phyloP scores from a whole-genome alignment of 2,797 vertebrate genomes.

The Sitta carolinensis region DNA sequence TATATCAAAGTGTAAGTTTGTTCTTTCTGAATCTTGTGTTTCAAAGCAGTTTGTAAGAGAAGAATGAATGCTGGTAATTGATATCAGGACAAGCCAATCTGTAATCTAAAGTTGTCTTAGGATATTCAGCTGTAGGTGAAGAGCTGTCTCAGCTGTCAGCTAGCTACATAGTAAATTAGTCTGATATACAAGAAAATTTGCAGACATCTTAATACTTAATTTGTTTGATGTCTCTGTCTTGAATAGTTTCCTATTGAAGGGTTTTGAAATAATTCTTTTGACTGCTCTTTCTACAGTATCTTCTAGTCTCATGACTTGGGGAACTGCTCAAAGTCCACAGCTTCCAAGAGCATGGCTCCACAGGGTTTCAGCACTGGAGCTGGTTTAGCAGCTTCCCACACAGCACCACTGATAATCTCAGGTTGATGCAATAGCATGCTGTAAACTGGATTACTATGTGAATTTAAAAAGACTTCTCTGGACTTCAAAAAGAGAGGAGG shows the following conservation, averaged over 20 bases:
- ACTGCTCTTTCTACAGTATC: neutral
- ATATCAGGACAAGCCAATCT: neutral
- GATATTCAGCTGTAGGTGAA: neutral
- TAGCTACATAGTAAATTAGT: neutral
- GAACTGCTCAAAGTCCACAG: neutral
- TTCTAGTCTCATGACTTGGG: fast-evolving
- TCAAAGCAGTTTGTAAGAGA: neutral
- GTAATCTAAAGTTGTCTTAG: neutral
- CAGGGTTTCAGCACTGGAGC: neutral
- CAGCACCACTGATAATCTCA: neutral
- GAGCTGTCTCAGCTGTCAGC: neutral
- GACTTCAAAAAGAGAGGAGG: neutral
- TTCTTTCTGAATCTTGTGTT: neutral
- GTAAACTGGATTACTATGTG: neutral
- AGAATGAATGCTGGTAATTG: neutral
- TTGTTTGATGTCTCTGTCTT: neutral
- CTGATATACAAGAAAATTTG: neutral
- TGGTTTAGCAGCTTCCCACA: neutral
- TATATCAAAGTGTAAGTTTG: neutral
- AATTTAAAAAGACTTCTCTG: neutral
- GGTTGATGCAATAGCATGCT: neutral
- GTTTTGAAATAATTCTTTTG: neutral
- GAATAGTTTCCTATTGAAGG: neutral
- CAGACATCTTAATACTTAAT: neutral
- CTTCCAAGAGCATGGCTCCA: neutral